Base-by-base conservation (phyloP, 2,888 invertebrate species). In the Tethea ocularis region DNA sequence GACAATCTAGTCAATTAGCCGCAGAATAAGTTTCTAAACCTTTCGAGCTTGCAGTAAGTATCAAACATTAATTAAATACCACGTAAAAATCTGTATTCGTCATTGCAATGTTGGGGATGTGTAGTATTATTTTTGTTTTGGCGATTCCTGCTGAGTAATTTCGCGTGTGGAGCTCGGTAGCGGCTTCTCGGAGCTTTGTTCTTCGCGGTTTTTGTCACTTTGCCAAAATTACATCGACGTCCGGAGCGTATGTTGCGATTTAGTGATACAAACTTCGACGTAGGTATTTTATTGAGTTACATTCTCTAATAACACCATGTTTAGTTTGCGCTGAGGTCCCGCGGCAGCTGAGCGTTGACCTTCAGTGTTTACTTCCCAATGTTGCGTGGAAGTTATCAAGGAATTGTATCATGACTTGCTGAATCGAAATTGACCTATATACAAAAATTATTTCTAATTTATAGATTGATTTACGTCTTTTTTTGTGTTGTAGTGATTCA, bases 61-160 rank as follows among this genome's bases (percentile, higher is more conserved):
- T 33, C 2, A 33, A 38, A 26, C 33, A 8, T 22, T 22, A 10
- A 22, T 8, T 62, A 57, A 58, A 20, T 20, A 46, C 20, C 10
- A 15, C 8, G 10, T 41, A 41, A 41, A 41, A 46, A 20, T 20
- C 46, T n/a, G 66, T 60, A 46, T 56, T 33, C 52, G 58, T 62
- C 63, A 36, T 63, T 70, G 70, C 71, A 68, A 66, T 54, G 61
- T 36, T 56, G 56, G 63, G n/a, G 57, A 63, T 56, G 60, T 59
- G 59, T 15, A n/a, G 61, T 69, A 75, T 73, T 76, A 81, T 80
- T 83, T 77, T 75, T 77, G 77, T 82, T 81, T 75, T 74, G 68
- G 69, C 58, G 64, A 64, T 66, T 69, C 71, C 63, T 80, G 84
- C 84, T 82, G 84, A 83, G 79, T 84, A 84, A 84, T 83, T 75